A percentile compares a stretch with the other conserved stretches of the same genome.
Conservation (phyloP, 2,797 vertebrate genomes). For the Muscicapa striata region DNA sequence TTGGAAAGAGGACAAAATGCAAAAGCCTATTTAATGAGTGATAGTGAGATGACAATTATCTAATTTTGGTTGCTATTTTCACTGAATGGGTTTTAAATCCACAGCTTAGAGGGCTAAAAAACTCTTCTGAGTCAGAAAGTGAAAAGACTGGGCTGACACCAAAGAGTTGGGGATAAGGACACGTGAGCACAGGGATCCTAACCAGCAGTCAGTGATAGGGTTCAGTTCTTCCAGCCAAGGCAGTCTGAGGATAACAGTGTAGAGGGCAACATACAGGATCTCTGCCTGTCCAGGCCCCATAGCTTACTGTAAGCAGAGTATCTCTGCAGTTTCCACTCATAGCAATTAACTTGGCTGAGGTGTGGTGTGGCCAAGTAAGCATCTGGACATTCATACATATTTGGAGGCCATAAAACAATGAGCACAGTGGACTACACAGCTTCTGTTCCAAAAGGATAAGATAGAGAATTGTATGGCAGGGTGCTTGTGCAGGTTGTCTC, state of each 20-base stretch:
- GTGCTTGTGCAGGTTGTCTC: not conserved
- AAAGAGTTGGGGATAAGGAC: not conserved
- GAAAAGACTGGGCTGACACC: not conserved
- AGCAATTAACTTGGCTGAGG: not conserved
- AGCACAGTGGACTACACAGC: not conserved
- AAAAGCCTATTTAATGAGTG: not conserved
- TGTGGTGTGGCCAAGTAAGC: accelerated
- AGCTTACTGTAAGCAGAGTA: not conserved
- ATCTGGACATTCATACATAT: not conserved
- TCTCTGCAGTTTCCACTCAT: not conserved
- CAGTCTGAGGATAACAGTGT: not conserved
- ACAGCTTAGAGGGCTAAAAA: not conserved
- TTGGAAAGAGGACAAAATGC: not conserved
- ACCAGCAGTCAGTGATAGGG: not conserved
- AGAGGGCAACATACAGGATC: accelerated
- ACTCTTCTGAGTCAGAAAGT: not conserved
- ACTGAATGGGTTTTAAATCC: not conserved
- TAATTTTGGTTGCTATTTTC: not conserved
- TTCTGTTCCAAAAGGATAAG: accelerated
- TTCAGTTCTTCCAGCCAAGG: not conserved
- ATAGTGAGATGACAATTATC: not conserved
- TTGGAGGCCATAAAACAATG: not conserved
- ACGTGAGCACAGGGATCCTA: not conserved
- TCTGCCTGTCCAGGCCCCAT: not conserved
- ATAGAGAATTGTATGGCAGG: not conserved